phyloP scores from a whole-genome alignment of 2,113 vertebrate species.

The Carlito syrichta region DNA sequence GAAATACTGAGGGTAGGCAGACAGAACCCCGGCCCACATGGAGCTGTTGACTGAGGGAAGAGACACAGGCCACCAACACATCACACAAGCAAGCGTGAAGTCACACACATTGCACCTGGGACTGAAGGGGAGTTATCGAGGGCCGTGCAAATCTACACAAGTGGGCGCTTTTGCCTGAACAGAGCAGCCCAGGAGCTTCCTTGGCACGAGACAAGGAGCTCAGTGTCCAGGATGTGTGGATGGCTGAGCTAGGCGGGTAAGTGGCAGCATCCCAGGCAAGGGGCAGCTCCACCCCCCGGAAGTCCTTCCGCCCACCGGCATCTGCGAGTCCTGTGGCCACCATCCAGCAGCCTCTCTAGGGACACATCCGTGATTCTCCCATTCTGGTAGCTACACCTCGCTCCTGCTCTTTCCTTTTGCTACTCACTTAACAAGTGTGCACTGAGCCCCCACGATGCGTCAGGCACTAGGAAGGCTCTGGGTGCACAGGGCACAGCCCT shows the following conservation, averaged over 20 bases:
- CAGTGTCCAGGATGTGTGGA: neutral
- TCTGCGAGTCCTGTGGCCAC: too few relatives aligned
- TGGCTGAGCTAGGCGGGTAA: accelerated
- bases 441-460: accelerated
- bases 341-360: too few relatives aligned
- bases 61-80: neutral
- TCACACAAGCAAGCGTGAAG: neutral
- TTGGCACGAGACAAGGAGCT: neutral
- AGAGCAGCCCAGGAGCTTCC: neutral
- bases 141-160: too few relatives aligned
- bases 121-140: neutral
- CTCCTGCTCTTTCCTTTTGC: neutral
- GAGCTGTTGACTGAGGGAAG: neutral
- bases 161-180: too few relatives aligned
- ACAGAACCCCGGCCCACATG: neutral
- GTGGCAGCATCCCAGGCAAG: accelerated
- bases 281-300: accelerated
- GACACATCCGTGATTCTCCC: neutral
- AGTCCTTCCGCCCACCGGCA: accelerated
- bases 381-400: neutral
- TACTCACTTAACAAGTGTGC: too few relatives aligned
- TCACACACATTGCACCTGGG: neutral
- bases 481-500: neutral
- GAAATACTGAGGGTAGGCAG: neutral
- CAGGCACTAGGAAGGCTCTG: accelerated